Evolutionary conservation across 1,140 invertebrate genomes (phyloP).

Genomic region (Scylla paramamosain): DNA sequence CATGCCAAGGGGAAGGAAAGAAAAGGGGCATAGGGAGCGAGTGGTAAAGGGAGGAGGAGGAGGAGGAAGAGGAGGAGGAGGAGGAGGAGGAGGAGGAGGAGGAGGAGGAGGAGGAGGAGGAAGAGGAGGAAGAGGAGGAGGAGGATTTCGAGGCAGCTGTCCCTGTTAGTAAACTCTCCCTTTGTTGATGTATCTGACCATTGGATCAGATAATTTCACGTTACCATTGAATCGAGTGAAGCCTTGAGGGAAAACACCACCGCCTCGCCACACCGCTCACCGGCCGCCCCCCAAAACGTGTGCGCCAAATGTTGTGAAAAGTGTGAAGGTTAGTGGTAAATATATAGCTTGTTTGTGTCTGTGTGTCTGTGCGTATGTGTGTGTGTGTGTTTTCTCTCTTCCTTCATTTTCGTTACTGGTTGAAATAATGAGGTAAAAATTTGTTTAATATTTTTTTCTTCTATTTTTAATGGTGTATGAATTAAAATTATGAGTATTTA

Average conservation of each 20-base stretch:
- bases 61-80: neutral
- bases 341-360: too few species aligned
- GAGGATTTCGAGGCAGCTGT: neutral
- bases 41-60: neutral
- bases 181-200: neutral
- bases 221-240: neutral
- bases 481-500: too few species aligned
- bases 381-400: too few species aligned
- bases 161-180: neutral
- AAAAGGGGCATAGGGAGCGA: neutral
- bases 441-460: too few species aligned
- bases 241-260: neutral
- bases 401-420: too few species aligned
- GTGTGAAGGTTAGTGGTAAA: too few species aligned
- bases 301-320: too few species aligned
- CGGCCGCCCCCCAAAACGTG: too few species aligned
- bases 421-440: too few species aligned
- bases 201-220: slow-evolving; percentile 32
- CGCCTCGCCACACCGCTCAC: too few species aligned
- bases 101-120: neutral
- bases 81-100: neutral
- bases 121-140: neutral
- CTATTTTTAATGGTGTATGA: too few species aligned
- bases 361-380: too few species aligned
- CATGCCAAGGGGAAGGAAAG: neutral